Evolutionary conservation across 2,797 vertebrate genomes (phyloP).

Genomic region (Delichon dasypus): DNA sequence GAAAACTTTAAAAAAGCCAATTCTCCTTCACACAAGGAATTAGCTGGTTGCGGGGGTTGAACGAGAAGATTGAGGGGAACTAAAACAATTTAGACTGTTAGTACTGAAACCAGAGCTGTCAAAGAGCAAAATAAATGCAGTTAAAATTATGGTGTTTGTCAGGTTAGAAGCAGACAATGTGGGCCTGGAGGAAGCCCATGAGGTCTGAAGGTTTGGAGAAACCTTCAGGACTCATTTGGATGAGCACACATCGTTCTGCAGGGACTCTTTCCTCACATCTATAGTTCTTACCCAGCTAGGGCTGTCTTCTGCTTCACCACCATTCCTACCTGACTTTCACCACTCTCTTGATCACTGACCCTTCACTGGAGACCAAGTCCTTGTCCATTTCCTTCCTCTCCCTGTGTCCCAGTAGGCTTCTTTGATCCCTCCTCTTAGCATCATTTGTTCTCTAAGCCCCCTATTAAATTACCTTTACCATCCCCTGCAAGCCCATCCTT

Average conservation of each 20-base stretch:
- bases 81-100: background rate
- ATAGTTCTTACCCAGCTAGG: background rate
- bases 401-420: background rate
- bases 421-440: background rate
- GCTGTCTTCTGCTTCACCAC: background rate
- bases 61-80: background rate
- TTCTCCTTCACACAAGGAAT: constrained; percentile 44
- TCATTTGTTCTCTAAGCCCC: background rate
- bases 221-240: background rate
- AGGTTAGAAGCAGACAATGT: background rate
- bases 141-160: constrained; percentile 24
- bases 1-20: background rate
- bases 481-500: background rate
- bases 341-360: too few species aligned
- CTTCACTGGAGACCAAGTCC: background rate
- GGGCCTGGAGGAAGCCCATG: background rate
- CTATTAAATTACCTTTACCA: background rate
- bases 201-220: background rate
- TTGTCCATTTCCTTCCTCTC: background rate
- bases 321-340: background rate
- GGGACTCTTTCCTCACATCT: background rate
- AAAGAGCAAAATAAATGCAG: background rate
- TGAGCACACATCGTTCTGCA: background rate
- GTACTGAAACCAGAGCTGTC: background rate
- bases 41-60: background rate